Base-by-base conservation (phyloP, 2,797 vertebrate genomes). In the Urosaurus nigricauda region DNA sequence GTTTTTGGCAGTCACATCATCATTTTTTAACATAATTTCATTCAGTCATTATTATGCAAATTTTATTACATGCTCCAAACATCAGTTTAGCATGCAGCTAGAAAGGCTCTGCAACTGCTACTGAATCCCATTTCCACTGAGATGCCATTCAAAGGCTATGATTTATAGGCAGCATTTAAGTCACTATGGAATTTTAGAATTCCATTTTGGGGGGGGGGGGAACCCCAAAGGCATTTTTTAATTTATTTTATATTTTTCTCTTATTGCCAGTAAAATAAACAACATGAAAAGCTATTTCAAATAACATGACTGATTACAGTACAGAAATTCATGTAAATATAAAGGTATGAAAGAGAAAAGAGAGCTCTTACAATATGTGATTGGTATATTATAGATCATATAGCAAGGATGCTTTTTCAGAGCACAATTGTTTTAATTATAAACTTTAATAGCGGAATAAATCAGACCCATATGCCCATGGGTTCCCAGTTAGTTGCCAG, bases 1-100 rank as follows among this genome's bases (percentile, higher is more conserved):
- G 87, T 89, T 92, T 89, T 90, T 87, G 90, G 84, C 80, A 79
- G 88, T 88, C 86, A 93, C 73, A 84, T 70, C 83, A 47, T 68
- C 79, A 90, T 58, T 73, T 84, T 94, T 91, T 89, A 84, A 83
- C 3, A 26, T 78, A 83, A 91, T 91, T 74, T 91, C 88, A 82
- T 83, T 85, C 86, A 90, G 88, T 80, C 89, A 68, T 85, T 81
- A 85, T 89, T 71, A 89, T 89, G 88, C 68, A 81, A 80, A 85
- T 89, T 51, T 80, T 74, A 74, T 73, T 37, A 71, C n/a, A 74
- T 29, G 5, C n/a, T 32, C 56, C 19, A 71, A 79, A 71, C 65
- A 80, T 82, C 90, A 79, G 90, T 83, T 93, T 82, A 19, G 81
- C 86, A 90, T 68, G 14, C 88, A 60, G 47, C 43, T 32, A 68